Evolutionary conservation across 2,113 vertebrate species (phyloP).

Genomic region (Hoplias malabaricus): DNA sequence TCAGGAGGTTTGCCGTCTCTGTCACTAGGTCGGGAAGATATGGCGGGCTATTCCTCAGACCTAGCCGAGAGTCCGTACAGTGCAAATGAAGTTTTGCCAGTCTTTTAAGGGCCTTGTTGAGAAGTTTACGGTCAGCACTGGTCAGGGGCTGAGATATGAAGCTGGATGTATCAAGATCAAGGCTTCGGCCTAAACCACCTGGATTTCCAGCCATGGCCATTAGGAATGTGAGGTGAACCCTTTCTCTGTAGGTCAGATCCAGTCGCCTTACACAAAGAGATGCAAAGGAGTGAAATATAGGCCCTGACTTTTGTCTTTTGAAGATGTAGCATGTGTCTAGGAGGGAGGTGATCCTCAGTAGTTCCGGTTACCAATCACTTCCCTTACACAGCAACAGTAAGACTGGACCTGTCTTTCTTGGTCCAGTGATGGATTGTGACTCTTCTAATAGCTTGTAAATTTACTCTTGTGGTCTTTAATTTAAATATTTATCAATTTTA

Average conservation of each 20-base stretch:
- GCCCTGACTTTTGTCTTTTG: not conserved
- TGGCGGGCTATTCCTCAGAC: conserved; percentile 75
- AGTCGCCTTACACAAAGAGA: conserved; percentile 4
- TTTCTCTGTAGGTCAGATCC: not conserved
- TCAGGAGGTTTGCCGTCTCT: conserved; percentile 59
- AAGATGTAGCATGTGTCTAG: conserved; percentile 6
- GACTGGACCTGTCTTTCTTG: not conserved
- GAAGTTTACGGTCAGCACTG: conserved; percentile 52
- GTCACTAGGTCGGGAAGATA: conserved; percentile 77
- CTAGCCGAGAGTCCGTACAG: conserved; percentile 62
- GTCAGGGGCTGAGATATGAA: conserved; percentile 28
- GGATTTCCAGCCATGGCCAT: conserved; percentile 61
- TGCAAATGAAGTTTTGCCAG: conserved; percentile 68
- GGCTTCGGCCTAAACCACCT: conserved; percentile 32
- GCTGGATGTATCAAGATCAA: conserved; percentile 4
- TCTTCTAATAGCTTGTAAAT: not conserved
- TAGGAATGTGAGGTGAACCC: not conserved
- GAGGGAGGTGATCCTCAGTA: not conserved
- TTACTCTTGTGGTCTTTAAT: not conserved
- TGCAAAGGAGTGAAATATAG: conserved; percentile 3
- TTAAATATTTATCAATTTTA: not conserved
- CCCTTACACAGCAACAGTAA: conserved; percentile 7
- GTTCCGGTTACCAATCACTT: not conserved
- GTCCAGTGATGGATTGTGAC: not conserved
- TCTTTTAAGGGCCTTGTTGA: conserved; percentile 68